A percentile compares a stretch with the other conserved stretches of the same genome.
phyloP scores from a whole-genome alignment of 2,113 vertebrate genomes.

The Prunella himalayana region DNA sequence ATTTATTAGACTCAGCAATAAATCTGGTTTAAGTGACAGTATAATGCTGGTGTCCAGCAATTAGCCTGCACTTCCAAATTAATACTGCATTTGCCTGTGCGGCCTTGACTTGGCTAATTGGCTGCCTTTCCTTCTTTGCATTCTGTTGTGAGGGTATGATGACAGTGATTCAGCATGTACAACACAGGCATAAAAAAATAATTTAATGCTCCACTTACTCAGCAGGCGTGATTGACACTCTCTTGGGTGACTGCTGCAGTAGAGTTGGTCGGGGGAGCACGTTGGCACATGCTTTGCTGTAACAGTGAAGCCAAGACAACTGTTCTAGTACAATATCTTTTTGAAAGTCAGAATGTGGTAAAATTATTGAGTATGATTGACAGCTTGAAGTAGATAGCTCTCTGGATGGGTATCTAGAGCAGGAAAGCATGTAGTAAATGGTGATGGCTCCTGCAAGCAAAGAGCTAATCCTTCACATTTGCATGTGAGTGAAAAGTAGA shows the following conservation, averaged over 20 bases:
- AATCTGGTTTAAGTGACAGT: not conserved
- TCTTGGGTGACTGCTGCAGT: not conserved
- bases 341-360: not conserved
- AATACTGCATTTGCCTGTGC: not conserved
- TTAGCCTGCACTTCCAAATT: constrained; percentile 29
- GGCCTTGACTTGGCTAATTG: constrained; percentile 36
- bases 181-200: constrained; percentile 33
- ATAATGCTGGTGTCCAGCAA: not conserved
- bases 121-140: not conserved
- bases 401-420: not conserved
- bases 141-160: constrained; percentile 17
- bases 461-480: constrained; percentile 13
- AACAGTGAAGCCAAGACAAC: not conserved
- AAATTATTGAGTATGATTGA: constrained; percentile 6
- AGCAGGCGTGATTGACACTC: constrained; percentile 14
- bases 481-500: not conserved
- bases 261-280: not conserved
- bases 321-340: not conserved
- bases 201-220: constrained; percentile 52
- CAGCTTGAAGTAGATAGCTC: not conserved
- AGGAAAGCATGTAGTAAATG: not conserved
- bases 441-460: not conserved
- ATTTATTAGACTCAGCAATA: not conserved
- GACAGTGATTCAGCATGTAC: constrained; percentile 56
- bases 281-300: not conserved